Conservation (phyloP, 2,797 vertebrate genomes). For the Poecilia gillii region DNA sequence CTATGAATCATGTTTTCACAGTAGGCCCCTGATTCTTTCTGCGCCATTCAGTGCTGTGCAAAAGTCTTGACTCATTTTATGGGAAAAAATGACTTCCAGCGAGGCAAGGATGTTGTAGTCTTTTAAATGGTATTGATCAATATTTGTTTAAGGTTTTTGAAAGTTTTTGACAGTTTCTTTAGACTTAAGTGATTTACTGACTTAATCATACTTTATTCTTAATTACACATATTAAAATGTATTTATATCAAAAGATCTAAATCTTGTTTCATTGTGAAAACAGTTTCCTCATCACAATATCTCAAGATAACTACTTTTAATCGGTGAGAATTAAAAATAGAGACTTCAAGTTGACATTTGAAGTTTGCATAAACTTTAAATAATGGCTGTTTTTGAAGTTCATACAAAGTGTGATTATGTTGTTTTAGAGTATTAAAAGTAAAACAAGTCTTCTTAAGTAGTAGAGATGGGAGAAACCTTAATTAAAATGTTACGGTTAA, state of each 20-base stretch:
- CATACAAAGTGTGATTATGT: neutral
- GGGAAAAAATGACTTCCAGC: neutral
- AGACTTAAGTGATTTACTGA: neutral
- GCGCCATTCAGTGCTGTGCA: neutral
- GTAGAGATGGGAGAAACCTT: neutral
- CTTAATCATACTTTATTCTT: neutral
- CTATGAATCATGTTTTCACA: slow-evolving; percentile 27
- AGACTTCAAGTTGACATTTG: too few species aligned
- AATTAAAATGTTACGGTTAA: neutral
- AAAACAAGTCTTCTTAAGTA: neutral
- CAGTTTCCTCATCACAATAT: neutral
- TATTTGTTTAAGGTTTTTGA: neutral
- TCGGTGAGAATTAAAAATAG: neutral
- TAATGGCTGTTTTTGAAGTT: neutral
- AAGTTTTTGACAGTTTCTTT: neutral
- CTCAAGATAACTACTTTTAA: neutral
- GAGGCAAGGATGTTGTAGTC: neutral
- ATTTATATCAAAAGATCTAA: neutral
- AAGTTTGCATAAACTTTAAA: too few species aligned
- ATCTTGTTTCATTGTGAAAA: neutral
- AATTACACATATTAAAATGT: neutral
- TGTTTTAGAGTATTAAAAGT: neutral
- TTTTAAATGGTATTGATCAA: neutral
- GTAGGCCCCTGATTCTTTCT: slow-evolving; percentile 16
- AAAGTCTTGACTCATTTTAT: neutral